phyloP scores from a whole-genome alignment of 1,140 invertebrate species.

The Zeugodacus cucurbitae region DNA sequence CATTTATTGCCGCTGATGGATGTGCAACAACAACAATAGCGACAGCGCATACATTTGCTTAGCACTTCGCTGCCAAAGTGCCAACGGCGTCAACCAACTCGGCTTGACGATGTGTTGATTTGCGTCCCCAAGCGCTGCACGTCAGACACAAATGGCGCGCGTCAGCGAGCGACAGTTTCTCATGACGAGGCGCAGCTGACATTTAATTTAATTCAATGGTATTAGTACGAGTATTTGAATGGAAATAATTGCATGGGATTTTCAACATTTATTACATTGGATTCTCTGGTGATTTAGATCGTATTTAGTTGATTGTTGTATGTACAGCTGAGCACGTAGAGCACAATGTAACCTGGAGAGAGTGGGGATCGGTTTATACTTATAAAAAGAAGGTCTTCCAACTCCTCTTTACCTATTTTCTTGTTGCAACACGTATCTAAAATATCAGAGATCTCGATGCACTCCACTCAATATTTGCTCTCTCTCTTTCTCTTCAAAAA shows the following conservation, averaged over 20 bases:
- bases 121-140: not conserved
- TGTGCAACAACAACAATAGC: not conserved
- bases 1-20: not conserved
- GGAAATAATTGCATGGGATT: slow-evolving; percentile 19
- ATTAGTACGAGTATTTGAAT: not conserved
- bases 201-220: not conserved
- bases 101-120: slow-evolving; percentile 33
- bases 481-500: too few species aligned
- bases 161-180: not conserved
- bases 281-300: slow-evolving; percentile 11
- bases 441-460: too few species aligned
- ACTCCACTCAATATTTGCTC: too few species aligned
- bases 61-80: not conserved
- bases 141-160: not conserved
- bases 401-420: too few species aligned
- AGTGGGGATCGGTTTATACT: too few species aligned
- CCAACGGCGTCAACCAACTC: not conserved
- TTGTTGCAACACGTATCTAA: too few species aligned
- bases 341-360: too few species aligned
- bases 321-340: not conserved
- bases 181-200: not conserved
- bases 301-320: too few species aligned
- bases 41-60: not conserved
- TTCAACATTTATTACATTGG: not conserved
- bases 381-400: too few species aligned